A percentile compares a stretch with the other conserved stretches of the same genome.
Conservation (phyloP, 2,888 invertebrate species). For the Nymphalis urticae region DNA sequence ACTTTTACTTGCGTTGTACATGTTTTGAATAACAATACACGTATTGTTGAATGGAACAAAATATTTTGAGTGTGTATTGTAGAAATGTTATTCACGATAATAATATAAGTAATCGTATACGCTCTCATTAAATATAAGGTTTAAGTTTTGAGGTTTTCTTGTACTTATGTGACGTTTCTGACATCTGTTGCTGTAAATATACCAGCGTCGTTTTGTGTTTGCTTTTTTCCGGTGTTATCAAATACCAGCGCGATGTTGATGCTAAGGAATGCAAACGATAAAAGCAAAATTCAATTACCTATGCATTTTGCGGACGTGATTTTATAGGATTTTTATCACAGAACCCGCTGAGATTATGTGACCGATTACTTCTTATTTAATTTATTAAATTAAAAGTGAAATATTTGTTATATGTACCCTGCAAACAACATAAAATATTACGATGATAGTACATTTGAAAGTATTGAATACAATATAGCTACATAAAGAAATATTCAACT, state of each 20-base stretch:
- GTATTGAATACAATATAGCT: too few species aligned
- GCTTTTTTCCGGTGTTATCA: conserved; percentile 59
- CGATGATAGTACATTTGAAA: too few species aligned
- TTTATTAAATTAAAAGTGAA: conserved; percentile 6
- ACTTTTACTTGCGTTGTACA: conserved; percentile 27
- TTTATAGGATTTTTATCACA: conserved; percentile 72
- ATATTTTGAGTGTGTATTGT: conserved; percentile 14
- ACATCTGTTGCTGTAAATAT: conserved; percentile 37
- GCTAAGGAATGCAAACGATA: conserved; percentile 58
- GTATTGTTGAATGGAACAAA: conserved; percentile 9
- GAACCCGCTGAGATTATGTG: conserved; percentile 36
- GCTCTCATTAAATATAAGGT: background rate
- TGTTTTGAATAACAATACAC: conserved; percentile 28
- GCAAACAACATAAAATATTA: too few species aligned
- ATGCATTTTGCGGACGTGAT: conserved; percentile 55
- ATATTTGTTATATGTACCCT: too few species aligned
- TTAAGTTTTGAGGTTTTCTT: background rate
- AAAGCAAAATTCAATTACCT: conserved; percentile 51
- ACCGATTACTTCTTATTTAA: conserved; percentile 49
- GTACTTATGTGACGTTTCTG: background rate
- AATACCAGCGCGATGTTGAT: conserved; percentile 63
- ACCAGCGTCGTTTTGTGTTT: conserved; percentile 54
- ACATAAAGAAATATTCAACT: too few species aligned
- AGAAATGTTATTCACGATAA: background rate
- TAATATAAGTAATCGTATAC: background rate